Conservation (phyloP, 1,140 invertebrate genomes). For the Pollicipes pollicipes region DNA sequence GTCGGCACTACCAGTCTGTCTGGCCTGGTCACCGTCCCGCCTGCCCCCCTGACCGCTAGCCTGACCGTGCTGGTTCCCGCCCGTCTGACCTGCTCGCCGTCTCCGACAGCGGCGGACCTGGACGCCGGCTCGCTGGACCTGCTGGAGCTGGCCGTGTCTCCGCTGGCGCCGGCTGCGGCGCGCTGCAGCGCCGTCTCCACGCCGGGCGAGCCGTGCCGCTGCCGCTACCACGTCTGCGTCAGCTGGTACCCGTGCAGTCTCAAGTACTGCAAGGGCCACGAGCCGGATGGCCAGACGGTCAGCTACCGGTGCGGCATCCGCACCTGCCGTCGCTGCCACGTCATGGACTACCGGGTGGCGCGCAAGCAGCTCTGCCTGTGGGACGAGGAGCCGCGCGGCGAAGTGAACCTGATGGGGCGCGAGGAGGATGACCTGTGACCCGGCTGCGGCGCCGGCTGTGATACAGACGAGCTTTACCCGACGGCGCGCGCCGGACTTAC, state of each 20-base stretch:
- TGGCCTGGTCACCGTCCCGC: too few species aligned
- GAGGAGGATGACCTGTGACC: neutral
- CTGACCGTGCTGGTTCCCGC: too few species aligned
- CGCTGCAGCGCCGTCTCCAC: constrained; percentile 23
- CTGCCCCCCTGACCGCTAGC: too few species aligned
- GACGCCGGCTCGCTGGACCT: neutral
- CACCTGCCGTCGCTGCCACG: constrained; percentile 74
- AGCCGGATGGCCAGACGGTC: constrained; percentile 38
- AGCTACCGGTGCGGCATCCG: constrained; percentile 83
- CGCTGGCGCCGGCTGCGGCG: neutral
- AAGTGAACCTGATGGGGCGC: neutral
- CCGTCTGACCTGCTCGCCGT: too few species aligned
- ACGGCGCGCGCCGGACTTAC: too few species aligned
- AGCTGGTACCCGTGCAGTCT: constrained; percentile 82
- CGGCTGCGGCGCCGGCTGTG: too few species aligned
- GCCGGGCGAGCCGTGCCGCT: constrained; percentile 38
- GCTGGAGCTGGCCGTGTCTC: neutral
- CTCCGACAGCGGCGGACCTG: neutral
- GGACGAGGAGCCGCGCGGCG: constrained; percentile 32
- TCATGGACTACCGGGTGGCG: constrained; percentile 63
- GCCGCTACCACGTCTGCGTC: constrained; percentile 63
- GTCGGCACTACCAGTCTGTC: too few species aligned
- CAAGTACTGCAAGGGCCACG: constrained; percentile 73
- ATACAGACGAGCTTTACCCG: too few species aligned
- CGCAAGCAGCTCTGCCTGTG: constrained; percentile 69